These are phyloP conservation scores for Trachurus trachurus DNA, from an alignment of 2,797 vertebrate genomes.

Conservation along the genomic window DNA sequence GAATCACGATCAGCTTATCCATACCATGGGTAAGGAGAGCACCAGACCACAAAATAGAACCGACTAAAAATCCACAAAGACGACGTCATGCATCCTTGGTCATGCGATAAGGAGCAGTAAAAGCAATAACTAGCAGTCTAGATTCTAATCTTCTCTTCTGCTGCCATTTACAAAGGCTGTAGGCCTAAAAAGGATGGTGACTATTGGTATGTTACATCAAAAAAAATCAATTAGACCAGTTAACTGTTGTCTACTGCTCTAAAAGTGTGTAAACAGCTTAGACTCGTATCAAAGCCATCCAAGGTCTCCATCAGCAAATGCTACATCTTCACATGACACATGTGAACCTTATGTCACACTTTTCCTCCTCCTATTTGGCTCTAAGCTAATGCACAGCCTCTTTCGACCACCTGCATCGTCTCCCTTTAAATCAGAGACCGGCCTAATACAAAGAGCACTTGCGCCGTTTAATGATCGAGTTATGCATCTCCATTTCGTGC, in stretches of 20 bases:
- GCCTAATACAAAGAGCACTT: constrained; percentile 32
- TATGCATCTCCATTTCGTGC: constrained; percentile 58
- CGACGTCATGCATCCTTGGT: constrained; percentile 64
- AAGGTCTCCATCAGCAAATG: constrained; percentile 41
- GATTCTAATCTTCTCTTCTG: constrained; percentile 62
- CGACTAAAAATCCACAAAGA: constrained; percentile 78
- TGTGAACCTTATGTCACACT: constrained; percentile 18
- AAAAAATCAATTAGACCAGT: background rate
- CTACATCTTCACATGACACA: constrained; percentile 31
- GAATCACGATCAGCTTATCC: constrained; percentile 82
- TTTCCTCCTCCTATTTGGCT: constrained; percentile 9
- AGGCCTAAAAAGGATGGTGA: constrained; percentile 25
- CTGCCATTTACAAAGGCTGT: constrained; percentile 44
- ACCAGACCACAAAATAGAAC: constrained; percentile 80
- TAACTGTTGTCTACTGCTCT: background rate
- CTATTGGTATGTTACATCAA: background rate
- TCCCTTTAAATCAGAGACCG: constrained; percentile 34
- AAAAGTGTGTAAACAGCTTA: background rate
- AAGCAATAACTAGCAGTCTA: constrained; percentile 62
- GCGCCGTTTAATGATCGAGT: constrained; percentile 56
- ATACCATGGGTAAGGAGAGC: constrained; percentile 66
- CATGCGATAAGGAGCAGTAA: constrained; percentile 73
- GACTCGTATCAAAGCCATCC: constrained; percentile 29
- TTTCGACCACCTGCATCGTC: constrained; percentile 12
- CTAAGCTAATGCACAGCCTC: constrained; percentile 29